Conservation (phyloP, 2,888 invertebrate species). For the Microchrysa polita region DNA sequence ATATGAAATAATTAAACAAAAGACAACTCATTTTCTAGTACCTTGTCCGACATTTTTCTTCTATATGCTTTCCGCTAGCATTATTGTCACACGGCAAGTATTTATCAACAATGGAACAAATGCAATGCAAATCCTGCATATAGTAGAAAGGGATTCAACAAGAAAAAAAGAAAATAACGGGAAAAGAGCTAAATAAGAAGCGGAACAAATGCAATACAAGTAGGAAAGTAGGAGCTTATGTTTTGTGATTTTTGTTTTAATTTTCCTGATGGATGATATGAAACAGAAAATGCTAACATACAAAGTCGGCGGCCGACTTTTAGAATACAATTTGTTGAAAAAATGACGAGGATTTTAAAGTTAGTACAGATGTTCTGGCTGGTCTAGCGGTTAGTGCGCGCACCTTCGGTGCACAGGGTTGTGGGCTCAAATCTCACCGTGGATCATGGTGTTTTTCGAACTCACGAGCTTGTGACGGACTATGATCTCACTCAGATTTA, state of each 20-base stretch:
- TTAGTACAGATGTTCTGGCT: too few relatives aligned
- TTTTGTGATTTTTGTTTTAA: background rate
- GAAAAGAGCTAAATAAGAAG: constrained; percentile 31
- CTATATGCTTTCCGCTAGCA: too few relatives aligned
- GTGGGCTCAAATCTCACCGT: too few relatives aligned
- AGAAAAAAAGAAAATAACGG: constrained; percentile 25
- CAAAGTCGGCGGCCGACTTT: too few relatives aligned
- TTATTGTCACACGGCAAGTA: constrained; percentile 28
- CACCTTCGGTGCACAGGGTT: too few relatives aligned
- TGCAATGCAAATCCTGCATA: constrained; percentile 5
- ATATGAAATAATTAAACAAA: constrained; percentile 61
- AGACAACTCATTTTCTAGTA: constrained; percentile 38
- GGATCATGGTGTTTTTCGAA: too few relatives aligned
- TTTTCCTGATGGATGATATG: background rate
- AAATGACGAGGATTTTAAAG: too few relatives aligned
- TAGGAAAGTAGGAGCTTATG: constrained; percentile 12
- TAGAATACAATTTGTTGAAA: too few relatives aligned
- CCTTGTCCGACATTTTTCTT: constrained; percentile 44
- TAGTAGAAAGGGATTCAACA: constrained; percentile 2
- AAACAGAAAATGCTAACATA: too few relatives aligned
- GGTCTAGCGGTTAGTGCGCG: too few relatives aligned
- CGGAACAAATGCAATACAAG: constrained; percentile 38
- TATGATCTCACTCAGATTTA: too few relatives aligned
- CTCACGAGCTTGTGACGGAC: too few relatives aligned
- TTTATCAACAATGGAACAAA: constrained; percentile 24